These are phyloP conservation scores for Caenorhabditis latens DNA, from an alignment of 1,140 invertebrate genomes.

Conservation along the genomic window DNA sequence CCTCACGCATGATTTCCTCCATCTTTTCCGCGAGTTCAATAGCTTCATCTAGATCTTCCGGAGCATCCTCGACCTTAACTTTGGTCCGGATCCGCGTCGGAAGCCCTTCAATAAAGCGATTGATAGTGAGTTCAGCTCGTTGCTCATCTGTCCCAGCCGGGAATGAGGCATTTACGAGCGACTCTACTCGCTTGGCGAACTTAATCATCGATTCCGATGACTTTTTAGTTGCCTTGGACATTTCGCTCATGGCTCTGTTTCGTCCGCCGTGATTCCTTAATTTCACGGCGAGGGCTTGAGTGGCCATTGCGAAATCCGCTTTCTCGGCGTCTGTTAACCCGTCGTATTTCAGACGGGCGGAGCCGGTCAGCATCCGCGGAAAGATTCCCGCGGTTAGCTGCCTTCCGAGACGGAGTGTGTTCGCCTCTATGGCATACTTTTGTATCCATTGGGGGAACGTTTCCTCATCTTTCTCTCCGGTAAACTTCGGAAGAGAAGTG, in stretches of 20 bases:
- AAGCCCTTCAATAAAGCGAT: background rate
- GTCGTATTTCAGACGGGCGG: background rate
- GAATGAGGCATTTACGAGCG: background rate
- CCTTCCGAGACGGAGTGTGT: background rate
- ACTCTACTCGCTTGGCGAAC: background rate
- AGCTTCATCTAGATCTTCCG: background rate
- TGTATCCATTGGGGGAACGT: background rate
- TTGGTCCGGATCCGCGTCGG: background rate
- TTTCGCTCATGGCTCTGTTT: background rate
- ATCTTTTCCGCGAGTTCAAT: background rate
- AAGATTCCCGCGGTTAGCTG: background rate
- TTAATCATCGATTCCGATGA: background rate
- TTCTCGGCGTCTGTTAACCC: background rate
- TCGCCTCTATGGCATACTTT: background rate
- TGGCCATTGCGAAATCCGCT: background rate
- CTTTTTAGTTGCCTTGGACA: background rate
- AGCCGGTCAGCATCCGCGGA: background rate
- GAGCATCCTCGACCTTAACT: background rate
- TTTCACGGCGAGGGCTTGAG: background rate
- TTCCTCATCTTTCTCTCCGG: background rate
- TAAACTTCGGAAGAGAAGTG: background rate
- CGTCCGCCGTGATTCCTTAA: background rate
- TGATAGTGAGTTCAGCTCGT: background rate
- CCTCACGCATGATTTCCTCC: background rate
- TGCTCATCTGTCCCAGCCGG: background rate